phyloP scores from a whole-genome alignment of 1,140 invertebrate species.

The Coptotermes formosanus region DNA sequence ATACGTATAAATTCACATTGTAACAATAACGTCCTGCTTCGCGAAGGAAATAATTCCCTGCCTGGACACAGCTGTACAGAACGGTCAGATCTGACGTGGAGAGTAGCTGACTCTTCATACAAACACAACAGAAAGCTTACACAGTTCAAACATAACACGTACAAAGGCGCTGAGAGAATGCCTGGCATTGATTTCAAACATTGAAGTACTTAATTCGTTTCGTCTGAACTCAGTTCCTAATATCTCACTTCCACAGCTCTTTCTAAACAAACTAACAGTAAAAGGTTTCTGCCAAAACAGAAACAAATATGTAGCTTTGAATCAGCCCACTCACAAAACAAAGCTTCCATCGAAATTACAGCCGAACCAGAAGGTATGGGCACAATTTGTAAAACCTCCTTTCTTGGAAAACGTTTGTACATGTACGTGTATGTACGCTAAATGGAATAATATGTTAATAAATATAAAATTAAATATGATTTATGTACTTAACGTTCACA shows the following conservation, averaged over 20 bases:
- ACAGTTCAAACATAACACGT: not conserved
- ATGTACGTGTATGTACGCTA: too few relatives aligned
- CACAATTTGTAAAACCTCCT: too few relatives aligned
- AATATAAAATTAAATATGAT: not conserved
- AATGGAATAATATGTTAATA: not conserved
- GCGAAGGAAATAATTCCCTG: not conserved
- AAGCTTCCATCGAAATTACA: too few relatives aligned
- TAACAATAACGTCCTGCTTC: too few relatives aligned
- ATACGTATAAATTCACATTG: too few relatives aligned
- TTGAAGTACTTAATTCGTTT: not conserved
- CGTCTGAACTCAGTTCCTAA: not conserved
- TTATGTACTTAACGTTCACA: too few relatives aligned
- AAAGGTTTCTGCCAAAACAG: not conserved
- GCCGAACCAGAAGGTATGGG: too few relatives aligned
- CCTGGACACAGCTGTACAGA: not conserved
- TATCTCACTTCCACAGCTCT: not conserved
- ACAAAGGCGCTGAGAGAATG: not conserved
- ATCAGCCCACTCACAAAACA: too few relatives aligned
- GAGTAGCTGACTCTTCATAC: not conserved
- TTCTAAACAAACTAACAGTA: not conserved
- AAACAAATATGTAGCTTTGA: not conserved
- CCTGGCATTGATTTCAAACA: not conserved
- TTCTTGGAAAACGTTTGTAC: too few relatives aligned
- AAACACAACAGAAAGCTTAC: not conserved
- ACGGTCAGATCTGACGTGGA: not conserved